Evolutionary conservation across 2,113 vertebrate species (phyloP), one percentile per base, ranked within the genome.

Genomic region (Oriolus oriolus): DNA sequence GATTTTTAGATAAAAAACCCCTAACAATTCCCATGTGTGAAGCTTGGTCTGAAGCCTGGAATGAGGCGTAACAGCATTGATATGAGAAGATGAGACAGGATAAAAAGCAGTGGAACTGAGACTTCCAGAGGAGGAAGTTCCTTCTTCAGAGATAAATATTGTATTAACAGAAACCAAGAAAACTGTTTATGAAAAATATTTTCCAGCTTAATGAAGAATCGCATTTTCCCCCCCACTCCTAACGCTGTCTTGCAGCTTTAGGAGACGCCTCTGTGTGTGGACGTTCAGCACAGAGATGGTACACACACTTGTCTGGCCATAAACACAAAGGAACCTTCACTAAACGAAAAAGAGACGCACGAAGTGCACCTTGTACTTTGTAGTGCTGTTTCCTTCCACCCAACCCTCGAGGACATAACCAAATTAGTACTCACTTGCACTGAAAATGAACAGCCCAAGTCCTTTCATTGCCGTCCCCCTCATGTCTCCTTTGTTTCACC

Each of bases 361-460:
- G 7, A 35, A 60, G 31, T 52, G 56, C 10, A 2, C 10, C n/a
- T 41, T 3, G 1, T 63, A 39, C 61, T 79, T 75, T 11, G 49
- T 71, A 66, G 63, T 28, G n/a, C 56, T 52, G 47, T 75, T 76
- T 20, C 23, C 42, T 82, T 74, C 64, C 54, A 22, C 76, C 80
- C 84, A 53, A 2, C 53, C 71, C 64, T 28, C 31, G 42, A 76
- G 27, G 61, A 57, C 41, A 81, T 44, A 93, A 90, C 10, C 26
- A 79, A 66, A 83, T 77, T 35, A 84, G 70, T 63, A 97, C 98
- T 98, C 60, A 98, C 98, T 87, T 27, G 88, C 47, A 68, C 95
- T 97, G 64, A 98, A 87, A 18, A 69, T 3, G 50, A 96, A 79
- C 64, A 97, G 79, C 69, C 65, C 54, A 14, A 56, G 76, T 64